Conservation (phyloP, 2,113 vertebrate genomes). For the Nestor notabilis region DNA sequence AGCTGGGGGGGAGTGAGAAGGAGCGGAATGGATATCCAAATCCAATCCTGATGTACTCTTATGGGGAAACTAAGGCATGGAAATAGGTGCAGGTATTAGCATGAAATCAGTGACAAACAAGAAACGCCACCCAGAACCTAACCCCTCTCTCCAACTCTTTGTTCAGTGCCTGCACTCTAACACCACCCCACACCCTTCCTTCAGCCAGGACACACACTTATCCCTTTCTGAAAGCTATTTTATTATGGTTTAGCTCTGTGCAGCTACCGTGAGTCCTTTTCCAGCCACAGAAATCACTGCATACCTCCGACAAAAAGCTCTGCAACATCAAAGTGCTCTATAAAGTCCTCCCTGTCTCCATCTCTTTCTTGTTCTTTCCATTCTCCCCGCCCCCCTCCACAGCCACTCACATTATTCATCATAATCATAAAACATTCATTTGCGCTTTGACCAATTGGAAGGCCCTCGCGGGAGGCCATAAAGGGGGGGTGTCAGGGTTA, state of each 20-base stretch:
- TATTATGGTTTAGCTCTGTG: not conserved
- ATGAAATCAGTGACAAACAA: not conserved
- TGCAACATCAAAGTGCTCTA: not conserved
- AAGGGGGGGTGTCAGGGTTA: slow-evolving; percentile 66
- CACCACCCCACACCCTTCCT: accelerated
- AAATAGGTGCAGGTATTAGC: not conserved
- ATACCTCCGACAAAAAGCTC: not conserved
- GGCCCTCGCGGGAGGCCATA: slow-evolving; percentile 70
- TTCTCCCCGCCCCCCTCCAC: not conserved
- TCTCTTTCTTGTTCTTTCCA: not conserved
- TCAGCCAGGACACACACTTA: not conserved
- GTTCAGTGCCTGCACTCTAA: not conserved
- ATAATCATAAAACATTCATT: slow-evolving; percentile 79
- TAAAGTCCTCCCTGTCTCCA: not conserved
- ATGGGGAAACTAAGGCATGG: not conserved
- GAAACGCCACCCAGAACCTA: not conserved
- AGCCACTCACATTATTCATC: slow-evolving; percentile 72
- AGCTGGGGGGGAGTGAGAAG: not conserved
- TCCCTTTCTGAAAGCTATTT: not conserved
- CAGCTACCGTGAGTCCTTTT: accelerated
- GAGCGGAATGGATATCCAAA: accelerated
- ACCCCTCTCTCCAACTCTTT: accelerated
- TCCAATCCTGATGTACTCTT: not conserved
- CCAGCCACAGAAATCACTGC: not conserved
- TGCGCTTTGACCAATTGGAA: slow-evolving; percentile 76